Evolutionary conservation across 2,888 invertebrate genomes (phyloP).

Genomic region (Scaptomyza flava): DNA sequence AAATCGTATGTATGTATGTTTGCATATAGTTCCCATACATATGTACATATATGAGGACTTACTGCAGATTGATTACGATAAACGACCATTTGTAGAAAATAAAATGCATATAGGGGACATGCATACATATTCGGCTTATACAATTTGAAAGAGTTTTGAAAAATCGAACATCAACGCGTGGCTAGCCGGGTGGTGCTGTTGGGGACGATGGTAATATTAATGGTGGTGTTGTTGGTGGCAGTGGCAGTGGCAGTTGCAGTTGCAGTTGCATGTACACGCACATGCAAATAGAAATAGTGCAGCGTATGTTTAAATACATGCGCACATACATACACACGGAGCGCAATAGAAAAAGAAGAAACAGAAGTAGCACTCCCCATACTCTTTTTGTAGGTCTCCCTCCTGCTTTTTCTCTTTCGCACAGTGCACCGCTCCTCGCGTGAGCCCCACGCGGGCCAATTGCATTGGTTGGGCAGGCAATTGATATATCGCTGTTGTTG

Average conservation of each 20-base stretch:
- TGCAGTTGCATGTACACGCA: conserved; percentile 51
- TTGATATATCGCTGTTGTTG: conserved; percentile 45
- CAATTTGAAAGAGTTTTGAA: conserved; percentile 63
- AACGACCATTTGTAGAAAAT: neutral
- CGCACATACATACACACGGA: conserved; percentile 1
- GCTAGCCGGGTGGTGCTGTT: conserved; percentile 50
- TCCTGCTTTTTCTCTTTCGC: neutral
- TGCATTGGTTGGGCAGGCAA: conserved; percentile 54
- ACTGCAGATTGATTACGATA: conserved; percentile 42
- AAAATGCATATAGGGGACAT: conserved; percentile 4
- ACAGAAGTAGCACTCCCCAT: conserved; percentile 6
- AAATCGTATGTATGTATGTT: neutral
- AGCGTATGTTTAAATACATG: conserved; percentile 1
- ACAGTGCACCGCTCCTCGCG: conserved; percentile 13
- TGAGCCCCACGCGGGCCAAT: conserved; percentile 53
- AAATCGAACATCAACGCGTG: conserved; percentile 69
- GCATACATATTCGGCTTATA: conserved; percentile 26
- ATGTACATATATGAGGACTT: neutral
- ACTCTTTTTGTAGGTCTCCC: neutral
- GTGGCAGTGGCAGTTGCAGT: conserved; percentile 22
- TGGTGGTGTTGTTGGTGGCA: conserved; percentile 1
- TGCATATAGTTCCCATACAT: no score
- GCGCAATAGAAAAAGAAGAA: conserved; percentile 42
- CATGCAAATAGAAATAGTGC: conserved; percentile 51
- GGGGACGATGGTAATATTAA: neutral